Percentiles rank a stretch among this genome's conserved stretches.
Conservation (phyloP, 2,888 invertebrate species). For the Kuschelorhynchus macadamiae region DNA sequence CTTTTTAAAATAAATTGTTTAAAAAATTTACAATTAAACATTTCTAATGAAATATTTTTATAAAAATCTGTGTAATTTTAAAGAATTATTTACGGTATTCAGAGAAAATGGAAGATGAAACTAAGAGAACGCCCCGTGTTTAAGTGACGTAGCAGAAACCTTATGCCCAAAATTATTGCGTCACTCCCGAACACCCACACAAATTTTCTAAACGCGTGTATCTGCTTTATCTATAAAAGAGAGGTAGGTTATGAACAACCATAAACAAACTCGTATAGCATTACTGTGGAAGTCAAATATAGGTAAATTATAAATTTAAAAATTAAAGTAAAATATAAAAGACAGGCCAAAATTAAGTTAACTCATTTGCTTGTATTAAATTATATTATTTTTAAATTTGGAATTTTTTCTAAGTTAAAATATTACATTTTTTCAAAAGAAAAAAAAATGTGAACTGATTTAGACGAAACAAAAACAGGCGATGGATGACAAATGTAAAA, state of each 20-base stretch:
- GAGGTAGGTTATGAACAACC: conserved; percentile 11
- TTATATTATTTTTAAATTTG: neutral
- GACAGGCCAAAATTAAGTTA: too few relatives aligned
- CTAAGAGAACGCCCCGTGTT: neutral
- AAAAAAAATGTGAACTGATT: neutral
- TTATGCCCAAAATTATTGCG: conserved; percentile 7
- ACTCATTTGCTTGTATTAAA: too few relatives aligned
- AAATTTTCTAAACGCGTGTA: conserved; percentile 30
- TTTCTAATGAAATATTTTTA: too few relatives aligned
- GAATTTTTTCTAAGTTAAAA: neutral
- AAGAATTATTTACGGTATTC: too few relatives aligned
- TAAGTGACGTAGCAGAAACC: neutral
- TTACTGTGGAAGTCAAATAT: neutral
- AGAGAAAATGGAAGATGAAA: too few relatives aligned
- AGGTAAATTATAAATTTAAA: too few relatives aligned
- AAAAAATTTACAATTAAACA: too few relatives aligned
- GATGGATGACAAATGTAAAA: neutral
- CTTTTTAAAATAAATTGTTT: too few relatives aligned
- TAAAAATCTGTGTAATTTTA: too few relatives aligned
- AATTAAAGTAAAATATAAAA: too few relatives aligned
- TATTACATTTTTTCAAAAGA: neutral
- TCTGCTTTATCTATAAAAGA: conserved; percentile 9
- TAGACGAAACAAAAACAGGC: neutral
- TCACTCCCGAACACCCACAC: conserved; percentile 26
- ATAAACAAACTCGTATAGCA: conserved; percentile 7